Base-by-base conservation (phyloP, 1,140 invertebrate species). In the Schlechtendalia chinensis region DNA sequence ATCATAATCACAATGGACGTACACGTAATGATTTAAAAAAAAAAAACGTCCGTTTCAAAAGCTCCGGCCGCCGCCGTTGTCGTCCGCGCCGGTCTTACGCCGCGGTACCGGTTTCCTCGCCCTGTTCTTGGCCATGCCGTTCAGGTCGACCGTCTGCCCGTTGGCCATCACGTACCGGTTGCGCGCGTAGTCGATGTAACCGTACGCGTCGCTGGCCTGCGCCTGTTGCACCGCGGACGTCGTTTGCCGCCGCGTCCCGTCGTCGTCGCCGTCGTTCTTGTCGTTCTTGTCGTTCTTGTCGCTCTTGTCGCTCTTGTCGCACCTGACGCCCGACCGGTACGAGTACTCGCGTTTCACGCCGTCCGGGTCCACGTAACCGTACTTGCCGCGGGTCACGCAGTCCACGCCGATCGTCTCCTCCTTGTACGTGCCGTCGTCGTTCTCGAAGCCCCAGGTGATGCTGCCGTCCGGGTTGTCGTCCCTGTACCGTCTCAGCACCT, bases 381-480 rank as follows among this genome's bases (percentile, higher is more conserved):
- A 94, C 84, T 92, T 93, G 61, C 93, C 93, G 53, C 91, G 86
- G 8, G 92, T 93, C 58, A 94, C 88, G 84, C 93, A 94, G 84
- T 94, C 92, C 19, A 89, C 87, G 74, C 93, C 93, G 83, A 94
- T 93, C 10, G 90, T 89, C 85, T 94, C 93, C 84, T 94, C 93
- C 84, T 94, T 94, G 84, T 91, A 93, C 4, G 89, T 89, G 17
- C 91, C 91, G 83, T 93, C 91, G 81, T 94, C 93, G 84, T 94
- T 94, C 87, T 94, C 93, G 84, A 92, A 94, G 69, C 93, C 93
- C 93, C 93, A 94, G 0, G 91, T 92, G 80, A 94, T 94, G 82
- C 91, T 93, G 10, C 93, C 93, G 83, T 94, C 93, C 56, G 90
- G 87, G 83, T 93, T 93, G 83, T 93, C 93, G 74, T 93, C 91